Base-by-base conservation (phyloP, 2,888 invertebrate species). In the Amblyjoppa fuscipennis region DNA sequence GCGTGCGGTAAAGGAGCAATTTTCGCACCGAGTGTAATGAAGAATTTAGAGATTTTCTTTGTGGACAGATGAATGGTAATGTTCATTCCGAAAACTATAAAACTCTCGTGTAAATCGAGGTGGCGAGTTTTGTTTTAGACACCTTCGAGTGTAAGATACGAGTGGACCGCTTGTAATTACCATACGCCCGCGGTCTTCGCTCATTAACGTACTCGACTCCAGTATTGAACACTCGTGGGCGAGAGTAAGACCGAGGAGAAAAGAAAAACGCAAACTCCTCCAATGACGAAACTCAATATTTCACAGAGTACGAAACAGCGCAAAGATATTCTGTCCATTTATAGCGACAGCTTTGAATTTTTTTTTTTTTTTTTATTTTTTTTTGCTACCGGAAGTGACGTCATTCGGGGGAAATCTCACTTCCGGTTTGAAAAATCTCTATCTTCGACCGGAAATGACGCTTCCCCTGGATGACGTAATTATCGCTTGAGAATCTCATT, bases 231-330 rank as follows among this genome's bases (percentile, higher is more conserved):
- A 31, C 78, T 34, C 34, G 34, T 64, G 34, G 64, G n/a, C 38
- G 75, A 53, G 66, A 74, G n/a, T 49, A 38, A 64, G 66, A 28
- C 9, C 34, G 11, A 28, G 59, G 28, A 25, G 51, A 38, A 68
- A 69, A 49, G 13, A 3, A 66, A 71, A 80, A 84, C 53, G 56
- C 34, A 71, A 80, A 84, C 53, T 64, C 34, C 75, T 53, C 13
- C n/a, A 56, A 80, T 66, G 53, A 69, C 56, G 70, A 84, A 70
- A 76, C 79, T 71, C 34, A 71, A 84, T 75, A 49, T 64, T 74
- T 79, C 70, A 66, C 78, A 11, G 34, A 69, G n/a, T 74, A 1
- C 20, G 20, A 41, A 68, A 34, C 20, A 45, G 3, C 61, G 13
- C 7, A 68, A 25, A 16, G 25, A n/a, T 1, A 51, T 45, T 13